A percentile compares a stretch with the other conserved stretches of the same genome.
Conservation (phyloP, 1,140 invertebrate species). For the Acyrthosiphon pisum region DNA sequence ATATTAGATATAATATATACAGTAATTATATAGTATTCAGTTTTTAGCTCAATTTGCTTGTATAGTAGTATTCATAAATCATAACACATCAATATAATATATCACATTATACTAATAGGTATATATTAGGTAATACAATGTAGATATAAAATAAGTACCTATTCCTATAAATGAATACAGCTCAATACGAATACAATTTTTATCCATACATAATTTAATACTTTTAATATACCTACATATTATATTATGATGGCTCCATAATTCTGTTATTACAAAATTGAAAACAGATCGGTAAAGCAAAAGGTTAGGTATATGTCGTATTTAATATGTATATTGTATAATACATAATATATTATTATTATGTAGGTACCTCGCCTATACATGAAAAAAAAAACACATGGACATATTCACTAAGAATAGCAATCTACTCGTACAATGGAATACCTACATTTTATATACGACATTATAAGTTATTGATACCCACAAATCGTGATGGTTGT, state of each 20-base stretch:
- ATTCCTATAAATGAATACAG: too few relatives aligned
- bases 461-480: background rate
- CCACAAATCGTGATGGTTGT: background rate
- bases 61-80: too few relatives aligned
- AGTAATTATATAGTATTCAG: background rate
- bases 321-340: background rate
- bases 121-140: background rate
- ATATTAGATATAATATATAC: background rate
- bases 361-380: background rate
- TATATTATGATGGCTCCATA: background rate
- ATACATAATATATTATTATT: background rate
- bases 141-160: background rate
- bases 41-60: background rate
- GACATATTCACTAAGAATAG: background rate
- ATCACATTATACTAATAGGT: too few relatives aligned
- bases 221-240: background rate
- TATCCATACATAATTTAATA: background rate
- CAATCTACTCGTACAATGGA: background rate
- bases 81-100: background rate
- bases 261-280: background rate
- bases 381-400: background rate
- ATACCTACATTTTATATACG: background rate
- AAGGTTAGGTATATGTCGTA: too few relatives aligned
- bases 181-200: background rate
- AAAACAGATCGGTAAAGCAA: too few relatives aligned